Evolutionary conservation across 2,113 vertebrate genomes (phyloP).

Genomic region (Zosterops pallidus): DNA sequence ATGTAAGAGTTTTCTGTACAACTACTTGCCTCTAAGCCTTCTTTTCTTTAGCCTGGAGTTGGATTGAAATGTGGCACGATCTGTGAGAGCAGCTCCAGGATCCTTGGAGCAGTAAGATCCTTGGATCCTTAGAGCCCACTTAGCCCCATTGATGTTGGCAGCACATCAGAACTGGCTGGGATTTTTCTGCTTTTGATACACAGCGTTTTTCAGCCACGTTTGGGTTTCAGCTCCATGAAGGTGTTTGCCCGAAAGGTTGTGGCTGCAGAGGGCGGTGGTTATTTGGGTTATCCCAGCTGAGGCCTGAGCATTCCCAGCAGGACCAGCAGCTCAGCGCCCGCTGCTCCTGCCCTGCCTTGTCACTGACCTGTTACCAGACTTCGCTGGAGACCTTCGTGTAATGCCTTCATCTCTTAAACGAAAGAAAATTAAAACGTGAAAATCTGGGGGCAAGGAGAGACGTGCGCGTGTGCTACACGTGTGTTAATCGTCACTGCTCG

Average conservation of each 20-base stretch:
- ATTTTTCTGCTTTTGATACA: neutral
- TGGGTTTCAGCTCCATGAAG: neutral
- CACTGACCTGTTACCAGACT: neutral
- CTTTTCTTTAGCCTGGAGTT: neutral
- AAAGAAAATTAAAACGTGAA: neutral
- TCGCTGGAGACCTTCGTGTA: neutral
- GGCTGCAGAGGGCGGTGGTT: neutral
- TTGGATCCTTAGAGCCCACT: neutral
- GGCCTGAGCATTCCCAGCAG: rapidly evolving
- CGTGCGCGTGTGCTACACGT: rapidly evolving
- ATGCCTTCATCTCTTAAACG: neutral
- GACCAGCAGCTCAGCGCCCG: neutral
- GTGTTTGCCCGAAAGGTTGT: neutral
- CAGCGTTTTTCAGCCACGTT: neutral
- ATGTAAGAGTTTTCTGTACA: neutral
- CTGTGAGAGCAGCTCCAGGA: neutral
- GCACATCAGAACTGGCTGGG: neutral
- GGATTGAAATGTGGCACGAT: neutral
- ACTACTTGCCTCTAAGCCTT: neutral
- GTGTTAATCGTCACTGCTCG: too few species aligned
- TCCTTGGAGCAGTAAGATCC: neutral
- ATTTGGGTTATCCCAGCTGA: neutral
- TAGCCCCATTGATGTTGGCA: neutral
- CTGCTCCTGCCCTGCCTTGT: neutral
- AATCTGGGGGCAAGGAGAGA: neutral